Evolutionary conservation across 2,797 vertebrate genomes (phyloP).

Genomic region (Euthynnus affinis): DNA sequence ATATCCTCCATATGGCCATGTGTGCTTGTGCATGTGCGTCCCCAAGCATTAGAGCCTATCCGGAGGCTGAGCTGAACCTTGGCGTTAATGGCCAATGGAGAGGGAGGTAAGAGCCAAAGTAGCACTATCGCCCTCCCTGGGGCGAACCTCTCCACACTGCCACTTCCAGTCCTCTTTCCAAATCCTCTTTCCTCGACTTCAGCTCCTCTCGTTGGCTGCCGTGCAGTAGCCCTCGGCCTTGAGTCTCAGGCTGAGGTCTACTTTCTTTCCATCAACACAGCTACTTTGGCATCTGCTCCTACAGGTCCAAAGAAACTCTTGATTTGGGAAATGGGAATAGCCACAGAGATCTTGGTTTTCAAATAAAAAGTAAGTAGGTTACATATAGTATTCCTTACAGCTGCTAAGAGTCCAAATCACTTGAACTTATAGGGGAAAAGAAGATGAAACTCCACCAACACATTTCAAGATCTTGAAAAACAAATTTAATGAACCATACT

Average conservation of each 20-base stretch:
- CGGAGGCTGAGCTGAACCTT: slow-evolving; percentile 55
- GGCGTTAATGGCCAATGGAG: slow-evolving; percentile 67
- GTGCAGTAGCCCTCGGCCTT: slow-evolving; percentile 42
- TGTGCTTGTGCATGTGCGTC: slow-evolving; percentile 34
- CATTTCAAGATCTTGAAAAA: neutral
- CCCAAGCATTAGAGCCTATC: slow-evolving; percentile 46
- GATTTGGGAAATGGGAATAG: slow-evolving; percentile 37
- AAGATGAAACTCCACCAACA: neutral
- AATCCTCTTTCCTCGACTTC: slow-evolving; percentile 55
- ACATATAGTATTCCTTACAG: neutral
- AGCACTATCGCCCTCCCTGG: slow-evolving; percentile 68
- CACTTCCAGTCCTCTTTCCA: slow-evolving; percentile 59
- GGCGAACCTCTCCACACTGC: slow-evolving; percentile 57
- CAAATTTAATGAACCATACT: neutral
- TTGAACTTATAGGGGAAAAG: neutral
- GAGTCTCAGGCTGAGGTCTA: slow-evolving; percentile 37
- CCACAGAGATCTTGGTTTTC: slow-evolving; percentile 26
- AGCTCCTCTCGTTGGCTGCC: slow-evolving; percentile 49
- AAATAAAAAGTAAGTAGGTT: slow-evolving; percentile 5
- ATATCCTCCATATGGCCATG: slow-evolving; percentile 80
- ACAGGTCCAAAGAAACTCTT: slow-evolving; percentile 34
- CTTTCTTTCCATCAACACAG: slow-evolving; percentile 40
- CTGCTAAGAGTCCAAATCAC: neutral
- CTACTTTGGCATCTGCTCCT: slow-evolving; percentile 29
- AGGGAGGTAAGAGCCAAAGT: slow-evolving; percentile 65